These are phyloP conservation scores for Willowsia nigromaculata DNA, from an alignment of 2,888 invertebrate genomes.

Conservation along the genomic window DNA sequence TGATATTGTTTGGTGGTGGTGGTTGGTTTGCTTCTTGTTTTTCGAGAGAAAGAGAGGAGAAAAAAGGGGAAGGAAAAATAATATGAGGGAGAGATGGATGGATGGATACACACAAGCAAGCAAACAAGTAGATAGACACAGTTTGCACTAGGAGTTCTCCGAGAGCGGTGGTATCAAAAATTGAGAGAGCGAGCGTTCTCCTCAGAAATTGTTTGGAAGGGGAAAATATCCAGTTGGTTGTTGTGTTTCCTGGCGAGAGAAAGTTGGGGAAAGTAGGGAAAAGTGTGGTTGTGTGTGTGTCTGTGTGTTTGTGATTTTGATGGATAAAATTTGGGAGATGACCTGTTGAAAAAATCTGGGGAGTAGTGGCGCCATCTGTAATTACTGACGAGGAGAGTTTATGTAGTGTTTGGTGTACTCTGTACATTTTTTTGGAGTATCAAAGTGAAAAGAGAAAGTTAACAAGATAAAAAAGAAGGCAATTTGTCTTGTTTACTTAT, in stretches of 20 bases:
- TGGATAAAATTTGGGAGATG: no score
- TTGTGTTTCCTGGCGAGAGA: no score
- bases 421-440: no score
- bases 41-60: neutral
- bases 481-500: constrained; percentile 31
- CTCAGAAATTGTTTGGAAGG: neutral
- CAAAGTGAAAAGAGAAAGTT: constrained; percentile 15
- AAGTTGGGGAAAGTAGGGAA: no score
- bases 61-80: neutral
- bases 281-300: no score
- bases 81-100: neutral
- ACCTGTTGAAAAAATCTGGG: neutral
- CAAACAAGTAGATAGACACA: constrained; percentile 27
- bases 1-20: constrained; percentile 10
- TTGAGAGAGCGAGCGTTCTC: no score
- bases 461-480: constrained; percentile 31
- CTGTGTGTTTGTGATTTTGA: no score
- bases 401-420: no score
- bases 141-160: neutral
- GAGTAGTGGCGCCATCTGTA: no score
- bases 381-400: no score
- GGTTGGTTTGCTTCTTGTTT: neutral
- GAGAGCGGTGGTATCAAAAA: neutral
- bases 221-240: no score
- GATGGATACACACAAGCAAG: constrained; percentile 27